Conservation (phyloP, 1,140 invertebrate genomes). For the Andricus grossulariae region DNA sequence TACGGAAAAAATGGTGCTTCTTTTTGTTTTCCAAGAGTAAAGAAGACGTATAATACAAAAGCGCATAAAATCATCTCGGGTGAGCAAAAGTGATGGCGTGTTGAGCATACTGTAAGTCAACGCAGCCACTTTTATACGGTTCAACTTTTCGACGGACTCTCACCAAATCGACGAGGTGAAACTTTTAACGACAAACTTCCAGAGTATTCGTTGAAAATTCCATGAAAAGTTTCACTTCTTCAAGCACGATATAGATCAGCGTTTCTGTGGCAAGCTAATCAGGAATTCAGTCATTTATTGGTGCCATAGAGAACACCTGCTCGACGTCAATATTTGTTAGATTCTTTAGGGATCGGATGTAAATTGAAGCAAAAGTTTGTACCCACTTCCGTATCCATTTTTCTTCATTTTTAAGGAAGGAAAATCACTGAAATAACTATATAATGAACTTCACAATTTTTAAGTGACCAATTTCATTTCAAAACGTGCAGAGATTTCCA, state of each 20-base stretch:
- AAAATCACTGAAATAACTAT: too few species aligned
- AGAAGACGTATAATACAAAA: not conserved
- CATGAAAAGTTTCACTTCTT: not conserved
- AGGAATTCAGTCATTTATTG: too few species aligned
- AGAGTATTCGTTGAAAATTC: constrained; percentile 15
- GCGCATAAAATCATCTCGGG: constrained; percentile 34
- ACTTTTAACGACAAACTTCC: constrained; percentile 42
- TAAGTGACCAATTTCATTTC: too few species aligned
- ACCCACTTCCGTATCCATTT: too few species aligned
- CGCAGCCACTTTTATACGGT: constrained; percentile 47
- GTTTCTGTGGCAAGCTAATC: too few species aligned
- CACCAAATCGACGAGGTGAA: constrained; percentile 40
- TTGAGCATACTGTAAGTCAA: constrained; percentile 41
- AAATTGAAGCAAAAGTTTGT: too few species aligned
- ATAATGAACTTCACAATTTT: too few species aligned
- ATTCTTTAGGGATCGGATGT: not conserved
- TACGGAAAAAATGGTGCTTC: too few species aligned
- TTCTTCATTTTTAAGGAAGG: too few species aligned
- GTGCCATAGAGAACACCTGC: too few species aligned
- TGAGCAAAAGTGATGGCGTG: constrained; percentile 39
- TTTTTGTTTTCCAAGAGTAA: not conserved
- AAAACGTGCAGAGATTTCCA: too few species aligned
- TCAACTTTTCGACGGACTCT: constrained; percentile 48
- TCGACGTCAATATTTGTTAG: not conserved
- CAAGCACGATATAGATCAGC: too few species aligned